Percentiles rank a stretch among this genome's conserved stretches.
Conservation (phyloP, 2,888 invertebrate species). For the Tromatobia lineatoria region DNA sequence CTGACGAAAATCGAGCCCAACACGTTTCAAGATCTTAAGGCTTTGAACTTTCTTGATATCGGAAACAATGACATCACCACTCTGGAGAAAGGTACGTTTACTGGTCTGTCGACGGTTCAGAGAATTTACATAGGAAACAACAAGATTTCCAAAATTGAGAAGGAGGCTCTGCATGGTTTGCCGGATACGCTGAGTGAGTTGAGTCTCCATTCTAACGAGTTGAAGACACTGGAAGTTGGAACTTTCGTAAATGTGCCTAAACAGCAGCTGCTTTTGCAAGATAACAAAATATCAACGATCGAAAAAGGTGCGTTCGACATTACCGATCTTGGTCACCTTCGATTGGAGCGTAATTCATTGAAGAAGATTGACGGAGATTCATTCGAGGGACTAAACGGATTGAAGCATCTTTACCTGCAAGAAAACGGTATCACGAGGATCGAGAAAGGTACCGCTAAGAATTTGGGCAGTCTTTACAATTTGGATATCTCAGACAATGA, state of each 20-base stretch:
- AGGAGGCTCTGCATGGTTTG: constrained; percentile 82
- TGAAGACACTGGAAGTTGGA: constrained; percentile 82
- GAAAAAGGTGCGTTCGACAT: constrained; percentile 51
- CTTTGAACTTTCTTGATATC: constrained; percentile 68
- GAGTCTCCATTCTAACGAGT: constrained; percentile 84
- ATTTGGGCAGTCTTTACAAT: constrained; percentile 40
- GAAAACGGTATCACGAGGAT: constrained; percentile 44
- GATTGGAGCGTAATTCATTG: constrained; percentile 77
- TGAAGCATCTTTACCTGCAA: constrained; percentile 41
- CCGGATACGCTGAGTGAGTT: constrained; percentile 82
- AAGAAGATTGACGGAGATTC: constrained; percentile 44
- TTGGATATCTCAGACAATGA: constrained; percentile 80
- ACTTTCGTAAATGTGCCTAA: constrained; percentile 80
- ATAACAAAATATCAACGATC: constrained; percentile 57
- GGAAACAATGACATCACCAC: constrained; percentile 70
- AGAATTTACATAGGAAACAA: constrained; percentile 84
- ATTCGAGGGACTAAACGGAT: constrained; percentile 46
- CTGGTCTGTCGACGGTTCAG: constrained; percentile 82
- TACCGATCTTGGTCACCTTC: constrained; percentile 82
- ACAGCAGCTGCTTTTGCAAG: constrained; percentile 34
- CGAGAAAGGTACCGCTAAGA: constrained; percentile 45
- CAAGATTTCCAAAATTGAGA: constrained; percentile 82
- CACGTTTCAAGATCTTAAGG: constrained; percentile 66
- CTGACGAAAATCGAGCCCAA: constrained; percentile 60
- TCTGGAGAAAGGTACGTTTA: constrained; percentile 82